Evolutionary conservation across 2,888 invertebrate genomes (phyloP), one percentile per base, ranked within the genome.

Genomic region (Lithophane socia): DNA sequence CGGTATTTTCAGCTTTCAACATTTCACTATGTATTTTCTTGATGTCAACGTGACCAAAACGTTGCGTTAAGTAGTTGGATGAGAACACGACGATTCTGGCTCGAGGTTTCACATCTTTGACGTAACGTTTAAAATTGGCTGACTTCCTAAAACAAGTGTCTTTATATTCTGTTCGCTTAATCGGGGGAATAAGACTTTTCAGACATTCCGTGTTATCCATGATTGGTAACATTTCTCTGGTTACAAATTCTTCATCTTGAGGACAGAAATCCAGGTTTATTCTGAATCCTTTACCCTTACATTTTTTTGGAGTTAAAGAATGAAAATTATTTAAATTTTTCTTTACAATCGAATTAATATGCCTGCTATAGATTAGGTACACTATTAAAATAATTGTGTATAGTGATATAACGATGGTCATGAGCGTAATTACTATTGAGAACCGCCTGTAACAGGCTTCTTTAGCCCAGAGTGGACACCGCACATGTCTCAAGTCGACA

Each of bases 21-120:
- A 96, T 95, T 90, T 95, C 93, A 37, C 92, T 93, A 60, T 93
- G 94, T 86, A 96, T 96, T 91, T 94, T 95, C 89, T 94, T 96
- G 87, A 96, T 96, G 81, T 94, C 94, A 70, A 96, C 94, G 65
- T 96, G 93, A 85, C 93, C 93, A 88, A 95, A 96, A 79, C 91
- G 91, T 74, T 94, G 92, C 86, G 92, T 94, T 91, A 96, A 92
- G 87, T 94, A 96, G 90, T 95, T 96, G 24, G 95, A 94, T 10
- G 96, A 94, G 88, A 96, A 96, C 80, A 96, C 90, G 56, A 96
- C 93, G 52, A 96, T 80, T 24, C 89, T 91, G 16, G 91, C 91
- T 65, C 81, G 82, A 42, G 89, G 87, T 75, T 89, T 87, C 49
- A 79, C 86, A 75, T 91, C 91, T 79, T 91, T 92, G 65, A 88